Evolutionary conservation across 2,797 vertebrate genomes (phyloP).

Genomic region (Leuciscus waleckii): DNA sequence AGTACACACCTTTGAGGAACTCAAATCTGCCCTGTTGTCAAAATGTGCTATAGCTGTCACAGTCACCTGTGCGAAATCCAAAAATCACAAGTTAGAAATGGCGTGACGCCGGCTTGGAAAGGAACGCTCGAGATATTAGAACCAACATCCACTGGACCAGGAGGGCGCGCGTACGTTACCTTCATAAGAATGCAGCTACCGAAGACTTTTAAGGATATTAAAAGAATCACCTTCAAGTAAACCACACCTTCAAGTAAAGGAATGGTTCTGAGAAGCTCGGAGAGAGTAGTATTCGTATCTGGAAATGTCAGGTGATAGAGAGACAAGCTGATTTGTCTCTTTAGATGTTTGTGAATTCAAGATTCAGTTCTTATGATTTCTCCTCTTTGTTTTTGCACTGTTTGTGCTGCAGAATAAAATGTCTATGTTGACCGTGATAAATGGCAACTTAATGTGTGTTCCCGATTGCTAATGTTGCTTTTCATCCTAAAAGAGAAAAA

Average conservation of each 20-base stretch:
- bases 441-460: constrained; percentile 94
- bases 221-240: neutral
- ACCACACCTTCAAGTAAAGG: neutral
- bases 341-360: constrained; percentile 80
- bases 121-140: constrained; percentile 28
- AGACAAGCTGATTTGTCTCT: constrained; percentile 76
- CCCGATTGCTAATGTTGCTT: constrained; percentile 90
- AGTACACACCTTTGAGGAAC: constrained; percentile 73
- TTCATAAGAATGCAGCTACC: constrained; percentile 1
- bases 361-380: constrained; percentile 71
- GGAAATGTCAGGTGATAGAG: constrained; percentile 46
- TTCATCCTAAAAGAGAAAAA: constrained; percentile 89
- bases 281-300: constrained; percentile 39
- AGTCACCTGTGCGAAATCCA: constrained; percentile 71
- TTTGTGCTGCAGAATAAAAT: constrained; percentile 88
- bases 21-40: constrained; percentile 56
- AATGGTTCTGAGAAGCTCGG: neutral
- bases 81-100: constrained; percentile 61
- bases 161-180: neutral
- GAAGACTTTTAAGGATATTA: neutral
- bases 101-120: constrained; percentile 26
- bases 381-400: constrained; percentile 72
- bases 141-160: neutral
- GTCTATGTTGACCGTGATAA: constrained; percentile 91
- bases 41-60: constrained; percentile 73